Percentiles rank a stretch among this genome's conserved stretches.
phyloP scores from a whole-genome alignment of 2,797 vertebrate genomes.

The Pseudocheirus occidentalis region DNA sequence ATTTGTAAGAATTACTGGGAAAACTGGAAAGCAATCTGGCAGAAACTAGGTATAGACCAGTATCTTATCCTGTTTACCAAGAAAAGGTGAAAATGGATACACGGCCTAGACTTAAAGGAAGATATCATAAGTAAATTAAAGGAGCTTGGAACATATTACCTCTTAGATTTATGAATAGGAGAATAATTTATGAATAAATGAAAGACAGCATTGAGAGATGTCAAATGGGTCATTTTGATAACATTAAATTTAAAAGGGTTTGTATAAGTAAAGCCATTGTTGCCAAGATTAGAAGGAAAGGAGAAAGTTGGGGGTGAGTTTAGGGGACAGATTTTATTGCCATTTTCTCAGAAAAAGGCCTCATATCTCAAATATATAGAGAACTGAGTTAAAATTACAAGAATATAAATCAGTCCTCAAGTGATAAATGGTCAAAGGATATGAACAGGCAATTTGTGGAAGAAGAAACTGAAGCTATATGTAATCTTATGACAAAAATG shows the following conservation, averaged over 20 bases:
- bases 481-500: background rate
- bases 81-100: background rate
- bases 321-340: background rate
- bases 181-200: background rate
- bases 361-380: background rate
- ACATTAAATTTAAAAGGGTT: background rate
- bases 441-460: too few relatives aligned
- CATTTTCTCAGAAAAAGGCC: background rate
- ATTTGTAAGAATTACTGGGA: background rate
- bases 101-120: background rate
- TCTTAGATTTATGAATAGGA: background rate
- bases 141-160: background rate
- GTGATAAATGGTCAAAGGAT: background rate
- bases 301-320: background rate
- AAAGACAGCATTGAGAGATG: background rate
- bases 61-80: background rate
- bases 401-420: background rate
- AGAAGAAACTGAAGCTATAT: background rate
- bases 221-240: background rate
- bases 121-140: background rate
- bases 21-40: background rate
- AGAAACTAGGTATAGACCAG: background rate
- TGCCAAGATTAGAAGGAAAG: background rate
- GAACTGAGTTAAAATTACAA: background rate
- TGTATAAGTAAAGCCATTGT: background rate